Percentiles rank a stretch among this genome's conserved stretches.
phyloP scores from a whole-genome alignment of 2,888 invertebrate species.

The Achlya flavicornis region DNA sequence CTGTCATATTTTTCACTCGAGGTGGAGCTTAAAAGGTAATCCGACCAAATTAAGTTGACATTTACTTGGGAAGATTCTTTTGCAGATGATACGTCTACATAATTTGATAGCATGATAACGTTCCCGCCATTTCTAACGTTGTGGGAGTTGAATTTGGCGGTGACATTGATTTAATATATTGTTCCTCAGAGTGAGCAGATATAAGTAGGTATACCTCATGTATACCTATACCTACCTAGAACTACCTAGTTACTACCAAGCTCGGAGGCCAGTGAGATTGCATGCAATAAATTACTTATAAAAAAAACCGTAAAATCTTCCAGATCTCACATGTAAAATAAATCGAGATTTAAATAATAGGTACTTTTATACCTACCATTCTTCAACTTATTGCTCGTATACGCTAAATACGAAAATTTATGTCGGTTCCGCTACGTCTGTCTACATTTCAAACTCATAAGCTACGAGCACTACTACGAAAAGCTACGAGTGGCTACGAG shows the following conservation, averaged over 20 bases:
- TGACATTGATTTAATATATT: not conserved
- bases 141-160: conserved; percentile 11
- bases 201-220: no score
- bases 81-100: conserved; percentile 12
- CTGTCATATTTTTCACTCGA: conserved; percentile 52
- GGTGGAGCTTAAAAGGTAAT: conserved; percentile 56
- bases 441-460: not conserved
- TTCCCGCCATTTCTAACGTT: conserved; percentile 18
- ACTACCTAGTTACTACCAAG: no score
- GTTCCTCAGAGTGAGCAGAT: not conserved
- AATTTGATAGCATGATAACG: conserved; percentile 26
- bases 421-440: not conserved
- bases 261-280: no score
- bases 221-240: no score
- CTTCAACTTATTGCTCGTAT: not conserved
- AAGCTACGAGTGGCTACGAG: not conserved
- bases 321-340: no score
- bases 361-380: no score
- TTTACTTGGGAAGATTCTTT: conserved; percentile 16
- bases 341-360: no score
- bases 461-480: conserved; percentile 1
- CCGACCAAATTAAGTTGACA: conserved; percentile 38
- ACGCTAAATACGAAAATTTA: not conserved
- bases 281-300: no score
- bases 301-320: no score